These are phyloP conservation scores for Dermochelys coriacea DNA, from an alignment of 2,797 vertebrate species.

Conservation along the genomic window DNA sequence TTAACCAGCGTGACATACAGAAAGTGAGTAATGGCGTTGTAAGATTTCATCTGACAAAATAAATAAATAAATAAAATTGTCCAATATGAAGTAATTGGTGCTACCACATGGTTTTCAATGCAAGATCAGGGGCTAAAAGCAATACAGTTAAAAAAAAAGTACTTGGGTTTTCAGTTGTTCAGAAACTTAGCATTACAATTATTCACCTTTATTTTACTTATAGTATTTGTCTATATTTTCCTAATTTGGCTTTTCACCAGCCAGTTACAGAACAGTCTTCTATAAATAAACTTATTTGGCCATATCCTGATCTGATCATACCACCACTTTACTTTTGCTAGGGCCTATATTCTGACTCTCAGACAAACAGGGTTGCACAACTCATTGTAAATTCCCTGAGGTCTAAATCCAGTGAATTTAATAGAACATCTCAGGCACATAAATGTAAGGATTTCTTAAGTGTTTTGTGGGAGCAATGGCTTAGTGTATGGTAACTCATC, in stretches of 20 bases:
- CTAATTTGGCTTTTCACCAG: not conserved
- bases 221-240: not conserved
- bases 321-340: not conserved
- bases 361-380: not conserved
- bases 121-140: not conserved
- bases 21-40: not conserved
- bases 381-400: not conserved
- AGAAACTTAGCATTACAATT: not conserved
- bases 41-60: not conserved
- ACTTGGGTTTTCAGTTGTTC: not conserved
- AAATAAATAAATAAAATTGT: not conserved
- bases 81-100: not conserved
- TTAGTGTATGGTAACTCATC: not conserved
- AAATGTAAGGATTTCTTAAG: not conserved
- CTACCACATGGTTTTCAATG: not conserved
- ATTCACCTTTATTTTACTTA: not conserved
- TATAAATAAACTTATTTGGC: not conserved
- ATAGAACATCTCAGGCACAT: not conserved
- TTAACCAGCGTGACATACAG: not conserved
- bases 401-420: not conserved
- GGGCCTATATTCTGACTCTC: not conserved
- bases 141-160: not conserved
- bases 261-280: not conserved
- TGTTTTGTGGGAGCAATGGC: not conserved
- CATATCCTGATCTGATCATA: not conserved